Evolutionary conservation across 2,113 vertebrate species (phyloP), one percentile per base, ranked within the genome.

Genomic region (Nicator chloris): DNA sequence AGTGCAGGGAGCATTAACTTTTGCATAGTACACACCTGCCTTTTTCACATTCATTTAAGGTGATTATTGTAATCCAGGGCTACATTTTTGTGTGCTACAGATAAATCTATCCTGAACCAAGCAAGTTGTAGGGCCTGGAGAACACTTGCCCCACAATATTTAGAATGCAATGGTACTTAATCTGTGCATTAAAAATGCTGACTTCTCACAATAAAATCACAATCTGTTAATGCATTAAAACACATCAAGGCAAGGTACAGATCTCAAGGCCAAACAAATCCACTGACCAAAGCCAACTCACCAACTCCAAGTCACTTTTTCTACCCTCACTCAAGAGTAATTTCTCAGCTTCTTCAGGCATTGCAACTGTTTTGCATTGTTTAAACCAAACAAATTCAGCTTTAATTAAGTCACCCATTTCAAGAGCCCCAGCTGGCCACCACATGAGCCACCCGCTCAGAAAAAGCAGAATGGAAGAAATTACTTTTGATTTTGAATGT

Each of bases 371-470:
- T 87, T 87, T 23, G 7, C 20, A 22, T 22, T 84, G 72, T 60
- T 65, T 69, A 61, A 78, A 70, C 15, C 39, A 82, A 85, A 8
- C 10, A 73, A 66, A 85, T 59, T 59, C 42, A 68, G 20, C 9
- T 45, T 70, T 49, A 49, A 13, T 65, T 56, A 49, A 86, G 42
- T 53, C 11, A 49, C 2, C 28, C 45, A 40, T 35, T 75, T 35
- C 47, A 50, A 44, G 23, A n/a, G 27, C 26, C 39, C 47, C 47
- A 83, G 68, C 51, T 78, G 73, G 70, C 65, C n/a, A 49, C 33
- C 39, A 31, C 0, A 0, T 53, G 68, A 85, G 24, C 39, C n/a
- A 82, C 23, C 1, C 1, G 3, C 28, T 53, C 64, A 49, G 54
- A 56, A 78, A 61, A 37, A 31, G 22, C 22, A 39, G n/a, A 81